These are phyloP conservation scores for Terebella lapidaria DNA, from an alignment of 2,888 invertebrate genomes.

Conservation along the genomic window DNA sequence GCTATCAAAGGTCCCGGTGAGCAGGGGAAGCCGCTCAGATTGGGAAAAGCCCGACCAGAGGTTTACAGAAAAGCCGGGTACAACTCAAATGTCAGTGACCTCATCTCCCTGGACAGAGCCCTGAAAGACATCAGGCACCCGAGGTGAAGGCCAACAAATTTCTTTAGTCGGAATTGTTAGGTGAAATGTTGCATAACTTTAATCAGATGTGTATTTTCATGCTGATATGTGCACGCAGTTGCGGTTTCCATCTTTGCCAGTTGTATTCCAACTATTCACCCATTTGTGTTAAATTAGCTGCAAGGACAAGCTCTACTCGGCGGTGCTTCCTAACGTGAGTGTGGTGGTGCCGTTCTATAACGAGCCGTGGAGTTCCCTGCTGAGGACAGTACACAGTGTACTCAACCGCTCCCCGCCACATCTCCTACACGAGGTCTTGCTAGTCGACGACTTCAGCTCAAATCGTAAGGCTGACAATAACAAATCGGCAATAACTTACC, in stretches of 20 bases:
- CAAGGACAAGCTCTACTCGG: conserved; percentile 65
- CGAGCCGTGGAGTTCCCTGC: conserved; percentile 81
- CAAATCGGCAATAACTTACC: too few relatives aligned
- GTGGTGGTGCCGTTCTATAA: conserved; percentile 90
- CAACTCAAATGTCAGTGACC: conserved; percentile 85
- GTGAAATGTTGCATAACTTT: too few relatives aligned
- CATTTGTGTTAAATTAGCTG: too few relatives aligned
- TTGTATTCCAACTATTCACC: too few relatives aligned
- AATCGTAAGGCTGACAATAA: too few relatives aligned
- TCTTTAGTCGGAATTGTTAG: too few relatives aligned
- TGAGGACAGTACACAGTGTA: conserved; percentile 77
- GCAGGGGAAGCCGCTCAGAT: conserved; percentile 58
- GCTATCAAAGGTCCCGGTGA: conserved; percentile 48
- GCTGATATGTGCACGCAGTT: too few relatives aligned
- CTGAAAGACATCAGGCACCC: conserved; percentile 60
- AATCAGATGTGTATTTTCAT: not conserved
- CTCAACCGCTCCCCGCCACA: conserved; percentile 74
- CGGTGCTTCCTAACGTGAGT: conserved; percentile 73
- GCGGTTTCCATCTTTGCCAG: too few relatives aligned
- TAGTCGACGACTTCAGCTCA: conserved; percentile 66
- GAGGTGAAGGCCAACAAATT: too few relatives aligned
- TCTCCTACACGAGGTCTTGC: conserved; percentile 76
- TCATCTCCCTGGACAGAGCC: conserved; percentile 80
- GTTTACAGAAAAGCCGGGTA: conserved; percentile 86
- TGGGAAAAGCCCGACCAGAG: conserved; percentile 61